phyloP scores from a whole-genome alignment of 1,140 invertebrate species.

The Drosophila quadrilineata region DNA sequence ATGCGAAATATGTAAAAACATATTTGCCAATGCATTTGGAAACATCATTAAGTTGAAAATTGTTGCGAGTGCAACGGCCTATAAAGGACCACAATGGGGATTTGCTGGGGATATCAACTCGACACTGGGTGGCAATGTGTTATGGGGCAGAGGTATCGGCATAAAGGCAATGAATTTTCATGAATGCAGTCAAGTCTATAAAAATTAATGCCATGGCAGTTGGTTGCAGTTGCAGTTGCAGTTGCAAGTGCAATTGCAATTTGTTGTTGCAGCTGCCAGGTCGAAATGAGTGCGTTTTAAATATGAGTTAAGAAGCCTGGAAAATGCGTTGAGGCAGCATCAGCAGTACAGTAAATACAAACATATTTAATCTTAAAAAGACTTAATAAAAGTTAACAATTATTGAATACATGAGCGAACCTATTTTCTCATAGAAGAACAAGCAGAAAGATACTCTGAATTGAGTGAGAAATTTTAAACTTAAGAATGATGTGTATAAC shows the following conservation, averaged over 20 bases:
- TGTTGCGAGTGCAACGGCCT: constrained; percentile 71
- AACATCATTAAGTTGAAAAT: constrained; percentile 76
- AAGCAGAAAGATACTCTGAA: no score
- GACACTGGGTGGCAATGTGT: not conserved
- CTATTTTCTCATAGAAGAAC: no score
- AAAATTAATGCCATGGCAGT: constrained; percentile 74
- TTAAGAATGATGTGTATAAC: no score
- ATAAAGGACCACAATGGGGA: constrained; percentile 52
- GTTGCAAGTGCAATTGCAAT: constrained; percentile 71
- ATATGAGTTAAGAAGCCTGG: constrained; percentile 66
- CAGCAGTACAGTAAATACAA: no score
- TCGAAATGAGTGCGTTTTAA: constrained; percentile 57
- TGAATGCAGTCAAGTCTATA: constrained; percentile 78
- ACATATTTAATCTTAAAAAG: no score
- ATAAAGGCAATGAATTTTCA: constrained; percentile 72
- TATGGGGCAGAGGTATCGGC: not conserved
- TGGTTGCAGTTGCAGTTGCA: constrained; percentile 65
- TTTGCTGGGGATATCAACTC: not conserved
- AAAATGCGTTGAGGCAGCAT: constrained; percentile 28
- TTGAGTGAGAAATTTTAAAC: no score
- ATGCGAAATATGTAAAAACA: constrained; percentile 53
- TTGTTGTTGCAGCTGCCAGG: constrained; percentile 47
- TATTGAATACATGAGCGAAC: no score
- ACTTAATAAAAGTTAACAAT: no score
- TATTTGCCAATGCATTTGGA: constrained; percentile 75